Evolutionary conservation across 64 coral and sea anemone species (phyloP), one percentile per base, ranked within the genome.

Genomic region (Trachythela sp.): DNA sequence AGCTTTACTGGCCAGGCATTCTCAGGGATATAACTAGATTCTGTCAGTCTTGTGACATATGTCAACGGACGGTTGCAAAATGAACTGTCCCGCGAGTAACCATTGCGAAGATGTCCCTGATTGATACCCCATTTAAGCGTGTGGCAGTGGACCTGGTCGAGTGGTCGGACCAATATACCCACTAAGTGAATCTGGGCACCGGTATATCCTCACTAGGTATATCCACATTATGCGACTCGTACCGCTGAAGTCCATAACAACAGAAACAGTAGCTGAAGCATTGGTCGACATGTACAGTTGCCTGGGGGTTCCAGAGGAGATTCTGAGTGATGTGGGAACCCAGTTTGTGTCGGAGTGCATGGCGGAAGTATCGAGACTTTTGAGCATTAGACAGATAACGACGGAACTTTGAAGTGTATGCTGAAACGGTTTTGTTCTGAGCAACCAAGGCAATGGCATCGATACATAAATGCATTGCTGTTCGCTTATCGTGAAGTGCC

Each of bases 391-490:
- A 5, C 48, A 45, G 10, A 4, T 85, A 2, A 2, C 22, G 8
- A 85, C 84, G 86, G 86, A 17, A 92, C 71, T 27, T 35, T 92
- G 10, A 92, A 92, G 39, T 10, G 18, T 30, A 92, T 92, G 91
- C 26, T 92, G 70, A 84, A 83, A 22, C 50, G 42, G 72, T 84
- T 84, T 7, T 45, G 38, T 8, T 24, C 29, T 58, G 58, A 39
- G 13, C 40, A 84, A 37, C 85, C 91, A 8, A 48, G 41, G 26
- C 54, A 89, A 26, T 92, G 86, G 91, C 37, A 89, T 50, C 38
- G 84, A 38, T 54, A 88, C 48, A 27, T 92, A 10, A 72, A 86
- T 2, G 86, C 72, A 43, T 35, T 84, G 20, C 43, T 92, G 2
- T 84, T 88, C 39, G 85, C 91, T 3, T 88, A 88, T 20, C 34